Evolutionary conservation across 1,140 invertebrate species (phyloP).

Genomic region (Streblospio benedicti): DNA sequence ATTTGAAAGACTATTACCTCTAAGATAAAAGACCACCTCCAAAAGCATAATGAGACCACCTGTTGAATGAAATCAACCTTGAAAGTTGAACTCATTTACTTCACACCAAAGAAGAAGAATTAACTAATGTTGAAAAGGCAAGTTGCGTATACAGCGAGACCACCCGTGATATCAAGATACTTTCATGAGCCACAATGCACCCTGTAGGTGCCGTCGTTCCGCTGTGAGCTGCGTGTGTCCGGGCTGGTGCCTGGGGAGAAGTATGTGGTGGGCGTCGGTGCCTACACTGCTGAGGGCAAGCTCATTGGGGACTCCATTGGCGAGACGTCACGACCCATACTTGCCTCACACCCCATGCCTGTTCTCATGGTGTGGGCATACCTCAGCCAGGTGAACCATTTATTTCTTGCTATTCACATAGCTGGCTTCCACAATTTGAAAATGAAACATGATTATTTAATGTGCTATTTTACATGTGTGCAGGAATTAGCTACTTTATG

Average conservation of each 20-base stretch:
- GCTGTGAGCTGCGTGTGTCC: slow-evolving; percentile 33
- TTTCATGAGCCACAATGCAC: no score
- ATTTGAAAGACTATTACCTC: not conserved
- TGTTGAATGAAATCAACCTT: no score
- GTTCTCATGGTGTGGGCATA: slow-evolving; percentile 42
- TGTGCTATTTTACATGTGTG: no score
- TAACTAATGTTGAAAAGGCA: no score
- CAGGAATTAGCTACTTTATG: no score
- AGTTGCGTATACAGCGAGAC: no score
- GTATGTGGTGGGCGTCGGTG: slow-evolving; percentile 46
- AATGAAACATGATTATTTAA: no score
- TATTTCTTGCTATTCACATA: not conserved
- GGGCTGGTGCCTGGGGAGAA: slow-evolving; percentile 37
- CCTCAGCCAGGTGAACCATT: slow-evolving; percentile 34
- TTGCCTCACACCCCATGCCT: slow-evolving; percentile 40
- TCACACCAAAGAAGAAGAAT: no score
- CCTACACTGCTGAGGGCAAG: slow-evolving; percentile 41
- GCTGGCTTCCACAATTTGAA: not conserved
- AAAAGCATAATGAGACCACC: no score
- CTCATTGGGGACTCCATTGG: slow-evolving; percentile 42
- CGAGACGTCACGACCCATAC: slow-evolving; percentile 40
- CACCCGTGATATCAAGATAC: no score
- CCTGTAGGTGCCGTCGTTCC: slow-evolving; percentile 29
- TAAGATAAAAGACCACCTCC: no score
- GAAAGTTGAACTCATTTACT: no score